Evolutionary conservation across 2,113 vertebrate species (phyloP).

Genomic region (Tupaia tana): DNA sequence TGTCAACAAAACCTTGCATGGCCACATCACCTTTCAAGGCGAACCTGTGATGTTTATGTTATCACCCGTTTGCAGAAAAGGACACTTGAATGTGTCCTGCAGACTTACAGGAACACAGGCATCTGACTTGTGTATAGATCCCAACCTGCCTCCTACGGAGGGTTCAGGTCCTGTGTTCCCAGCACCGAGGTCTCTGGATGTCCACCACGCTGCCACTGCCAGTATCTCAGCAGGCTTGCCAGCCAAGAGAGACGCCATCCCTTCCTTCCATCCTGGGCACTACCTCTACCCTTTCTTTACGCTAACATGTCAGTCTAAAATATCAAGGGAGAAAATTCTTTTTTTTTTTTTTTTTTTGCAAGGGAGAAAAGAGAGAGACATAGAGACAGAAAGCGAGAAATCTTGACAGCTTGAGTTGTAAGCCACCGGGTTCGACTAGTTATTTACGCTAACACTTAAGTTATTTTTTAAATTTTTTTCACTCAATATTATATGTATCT

Average conservation of each 20-base stretch:
- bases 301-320: neutral
- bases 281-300: neutral
- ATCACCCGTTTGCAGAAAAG: neutral
- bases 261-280: neutral
- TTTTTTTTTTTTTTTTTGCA: no score
- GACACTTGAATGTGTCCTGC: neutral
- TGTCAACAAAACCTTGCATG: neutral
- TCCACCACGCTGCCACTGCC: neutral
- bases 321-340: constrained; percentile 43
- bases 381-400: no score
- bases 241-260: neutral
- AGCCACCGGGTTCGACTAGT: no score
- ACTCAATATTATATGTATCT: neutral
- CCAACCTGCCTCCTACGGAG: neutral
- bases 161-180: neutral
- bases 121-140: neutral
- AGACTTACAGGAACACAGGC: neutral
- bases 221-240: neutral
- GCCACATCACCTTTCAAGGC: neutral
- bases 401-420: constrained; percentile 14
- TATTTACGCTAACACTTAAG: no score
- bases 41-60: neutral
- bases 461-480: constrained; percentile 45
- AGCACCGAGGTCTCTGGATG: neutral
- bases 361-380: no score